Evolutionary conservation across 2,888 invertebrate species (phyloP).

Genomic region (Amblyteles armatorius): DNA sequence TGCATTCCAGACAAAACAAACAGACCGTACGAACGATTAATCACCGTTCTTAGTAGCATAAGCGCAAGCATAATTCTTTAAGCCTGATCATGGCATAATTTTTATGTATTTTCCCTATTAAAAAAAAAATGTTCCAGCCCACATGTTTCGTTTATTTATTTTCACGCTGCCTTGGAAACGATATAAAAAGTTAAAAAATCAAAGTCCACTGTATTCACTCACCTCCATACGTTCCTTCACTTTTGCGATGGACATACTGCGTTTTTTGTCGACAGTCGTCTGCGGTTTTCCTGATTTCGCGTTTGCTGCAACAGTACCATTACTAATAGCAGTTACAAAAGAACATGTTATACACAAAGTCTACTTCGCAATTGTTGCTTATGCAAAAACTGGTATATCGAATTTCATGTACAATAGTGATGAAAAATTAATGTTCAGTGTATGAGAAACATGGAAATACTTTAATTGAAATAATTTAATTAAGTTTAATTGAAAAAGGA

Average conservation of each 20-base stretch:
- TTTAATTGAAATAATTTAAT: too few species aligned
- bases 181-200: conserved; percentile 27
- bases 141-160: not conserved
- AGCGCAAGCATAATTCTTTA: too few species aligned
- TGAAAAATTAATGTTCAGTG: too few species aligned
- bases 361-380: not conserved
- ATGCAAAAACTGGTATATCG: too few species aligned
- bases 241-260: conserved; percentile 61
- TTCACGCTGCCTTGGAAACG: not conserved
- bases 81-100: too few species aligned
- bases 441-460: not conserved
- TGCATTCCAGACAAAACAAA: too few species aligned
- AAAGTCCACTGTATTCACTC: conserved; percentile 27
- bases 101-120: too few species aligned
- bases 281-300: conserved; percentile 40
- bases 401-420: too few species aligned
- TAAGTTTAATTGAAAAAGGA: too few species aligned
- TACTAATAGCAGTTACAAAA: not conserved
- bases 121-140: too few species aligned
- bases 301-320: conserved; percentile 53
- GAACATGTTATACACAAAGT: not conserved
- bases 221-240: conserved; percentile 75
- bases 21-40: too few species aligned
- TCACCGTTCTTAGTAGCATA: too few species aligned
- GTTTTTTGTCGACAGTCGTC: conserved; percentile 25